Base-by-base conservation (phyloP, 1,140 invertebrate genomes). In the Vanessa tameamea region DNA sequence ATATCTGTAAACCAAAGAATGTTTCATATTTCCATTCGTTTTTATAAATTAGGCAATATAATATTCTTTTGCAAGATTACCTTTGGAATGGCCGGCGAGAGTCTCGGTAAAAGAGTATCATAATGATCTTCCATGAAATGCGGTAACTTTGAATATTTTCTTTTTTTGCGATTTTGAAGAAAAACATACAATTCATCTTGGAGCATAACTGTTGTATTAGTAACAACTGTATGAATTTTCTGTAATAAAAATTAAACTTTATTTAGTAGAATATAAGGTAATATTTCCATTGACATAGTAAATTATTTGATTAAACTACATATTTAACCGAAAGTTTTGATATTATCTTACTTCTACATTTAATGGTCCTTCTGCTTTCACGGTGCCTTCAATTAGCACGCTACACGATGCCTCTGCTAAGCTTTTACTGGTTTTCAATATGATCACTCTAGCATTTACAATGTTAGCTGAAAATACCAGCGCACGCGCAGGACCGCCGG, bases 71-170 rank as follows among this genome's bases (percentile, higher is more conserved):
- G 12, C 6, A 48, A 59, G 1, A 31, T 37, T 90, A 96, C 95
- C 94, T 97, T 97, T 90, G 96, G 96, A 92, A 97, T 95, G 78
- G 96, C 94, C 23, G 96, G 95, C 26, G 95, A 93, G 63, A 95
- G 87, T 79, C 94, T 93, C 64, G 94, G 89, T 79, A 95, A 94
- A 26, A 90, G 53, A 15, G 86, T 86, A 65, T 61, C 73, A 13
- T 85, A 77, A 37, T 88, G 81, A 70, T 88, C 85, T 57, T 77
- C 75, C n/a, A 75, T 77, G 11, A 74, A 15, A 20, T 79, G 57
- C n/a, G 64, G 26, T 47, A 69, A 47, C 11, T 69, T 13, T 15
- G 55, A 47, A 67, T 76, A 11, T 81, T 82, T 78, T n/a, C 82
- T 90, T 37, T 86, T 88, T 78, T 93, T 94, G 14, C 78, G 76